Evolutionary conservation across 2,113 vertebrate species (phyloP).

Genomic region (Gasterosteus aculeatus): DNA sequence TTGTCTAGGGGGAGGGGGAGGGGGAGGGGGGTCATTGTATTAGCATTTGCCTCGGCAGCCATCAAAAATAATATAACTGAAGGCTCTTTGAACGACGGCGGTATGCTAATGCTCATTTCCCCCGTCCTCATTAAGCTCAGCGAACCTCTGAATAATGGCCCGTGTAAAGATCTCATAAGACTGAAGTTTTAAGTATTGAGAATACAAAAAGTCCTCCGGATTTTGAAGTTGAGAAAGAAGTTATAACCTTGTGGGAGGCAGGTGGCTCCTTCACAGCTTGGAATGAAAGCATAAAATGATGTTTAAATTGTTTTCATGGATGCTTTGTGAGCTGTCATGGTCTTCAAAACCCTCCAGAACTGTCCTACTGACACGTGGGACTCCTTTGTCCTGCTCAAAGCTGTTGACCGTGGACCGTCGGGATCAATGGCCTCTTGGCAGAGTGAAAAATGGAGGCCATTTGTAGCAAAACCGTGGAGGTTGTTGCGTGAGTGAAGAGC

Average conservation of each 20-base stretch:
- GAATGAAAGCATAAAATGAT: background rate
- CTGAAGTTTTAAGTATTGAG: too few relatives aligned
- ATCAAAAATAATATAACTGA: constrained; percentile 43
- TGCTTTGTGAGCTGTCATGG: background rate
- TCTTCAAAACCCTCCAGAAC: background rate
- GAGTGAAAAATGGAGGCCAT: constrained; percentile 32
- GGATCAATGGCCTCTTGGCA: constrained; percentile 18
- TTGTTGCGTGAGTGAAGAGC: background rate
- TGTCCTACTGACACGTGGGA: constrained; percentile 3
- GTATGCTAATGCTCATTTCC: constrained; percentile 60
- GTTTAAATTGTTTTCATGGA: background rate
- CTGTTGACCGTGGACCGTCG: constrained; percentile 31
- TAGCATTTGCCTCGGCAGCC: constrained; percentile 36
- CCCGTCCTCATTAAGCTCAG: constrained; percentile 63
- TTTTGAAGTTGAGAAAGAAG: background rate
- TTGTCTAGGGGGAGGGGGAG: background rate
- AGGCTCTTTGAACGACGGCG: constrained; percentile 44
- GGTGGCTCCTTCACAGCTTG: background rate
- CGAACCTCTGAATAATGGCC: constrained; percentile 39
- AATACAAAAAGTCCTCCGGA: background rate
- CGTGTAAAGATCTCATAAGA: constrained; percentile 19
- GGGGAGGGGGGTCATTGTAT: constrained; percentile 4
- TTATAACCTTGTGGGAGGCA: background rate
- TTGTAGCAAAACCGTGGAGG: constrained; percentile 24
- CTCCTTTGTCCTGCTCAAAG: constrained; percentile 29